These are phyloP conservation scores for Ptychadena robeensis DNA, from an alignment of 2,797 vertebrate species.

Conservation along the genomic window DNA sequence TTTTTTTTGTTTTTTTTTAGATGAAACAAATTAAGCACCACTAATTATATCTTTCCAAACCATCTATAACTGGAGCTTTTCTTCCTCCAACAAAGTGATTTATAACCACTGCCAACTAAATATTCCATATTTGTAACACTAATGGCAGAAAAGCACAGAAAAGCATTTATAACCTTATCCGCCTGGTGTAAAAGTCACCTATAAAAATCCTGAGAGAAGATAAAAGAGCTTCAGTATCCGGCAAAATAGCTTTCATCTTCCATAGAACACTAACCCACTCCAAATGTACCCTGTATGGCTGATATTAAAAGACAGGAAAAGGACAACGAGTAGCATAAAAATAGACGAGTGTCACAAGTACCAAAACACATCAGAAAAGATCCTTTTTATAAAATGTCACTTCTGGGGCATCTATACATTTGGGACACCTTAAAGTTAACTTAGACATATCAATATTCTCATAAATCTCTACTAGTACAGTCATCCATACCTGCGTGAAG, in stretches of 20 bases:
- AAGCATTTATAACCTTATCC: neutral
- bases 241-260: neutral
- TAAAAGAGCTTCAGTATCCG: neutral
- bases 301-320: slow-evolving; percentile 13
- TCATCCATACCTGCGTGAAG: too few species aligned
- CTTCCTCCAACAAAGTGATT: neutral
- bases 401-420: too few species aligned
- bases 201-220: slow-evolving; percentile 4
- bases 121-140: neutral
- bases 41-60: neutral
- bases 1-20: too few species aligned
- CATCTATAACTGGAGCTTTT: neutral
- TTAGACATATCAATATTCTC: too few species aligned
- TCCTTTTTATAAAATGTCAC: too few species aligned
- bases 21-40: too few species aligned
- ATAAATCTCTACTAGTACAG: too few species aligned
- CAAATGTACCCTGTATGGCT: neutral
- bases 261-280: neutral
- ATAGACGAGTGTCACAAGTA: neutral
- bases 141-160: neutral
- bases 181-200: neutral
- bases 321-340: neutral
- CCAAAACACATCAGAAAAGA: neutral
- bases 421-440: too few species aligned
- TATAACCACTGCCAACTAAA: neutral